These are phyloP conservation scores for Nasua narica DNA, from an alignment of 2,797 vertebrate genomes.

Conservation along the genomic window DNA sequence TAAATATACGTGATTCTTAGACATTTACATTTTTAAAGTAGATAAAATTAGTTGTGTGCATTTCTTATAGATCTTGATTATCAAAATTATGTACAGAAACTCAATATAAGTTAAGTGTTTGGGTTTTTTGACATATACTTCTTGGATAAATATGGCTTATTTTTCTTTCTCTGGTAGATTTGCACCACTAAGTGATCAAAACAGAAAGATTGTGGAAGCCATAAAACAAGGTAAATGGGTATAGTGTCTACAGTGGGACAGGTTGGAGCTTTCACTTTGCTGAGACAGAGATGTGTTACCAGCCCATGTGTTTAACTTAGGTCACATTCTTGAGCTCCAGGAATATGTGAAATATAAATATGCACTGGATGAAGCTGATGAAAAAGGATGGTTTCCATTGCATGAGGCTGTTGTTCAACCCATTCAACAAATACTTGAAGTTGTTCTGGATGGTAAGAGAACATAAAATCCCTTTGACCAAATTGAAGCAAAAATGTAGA, in stretches of 20 bases:
- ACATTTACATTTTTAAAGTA: slow-evolving; percentile 15
- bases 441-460: slow-evolving; percentile 86
- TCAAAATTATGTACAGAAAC: not conserved
- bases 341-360: slow-evolving; percentile 83
- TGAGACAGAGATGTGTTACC: not conserved
- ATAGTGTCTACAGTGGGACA: not conserved
- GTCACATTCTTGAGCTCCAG: slow-evolving; percentile 86
- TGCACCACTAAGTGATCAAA: slow-evolving; percentile 84
- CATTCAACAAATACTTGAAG: slow-evolving; percentile 87
- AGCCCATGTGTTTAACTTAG: slow-evolving; percentile 76
- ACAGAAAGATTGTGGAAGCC: slow-evolving; percentile 86
- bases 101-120: not conserved
- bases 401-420: slow-evolving; percentile 87
- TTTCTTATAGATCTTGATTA: not conserved
- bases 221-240: slow-evolving; percentile 86
- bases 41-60: not conserved
- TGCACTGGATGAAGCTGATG: slow-evolving; percentile 89
- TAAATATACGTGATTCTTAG: not conserved
- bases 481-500: not conserved
- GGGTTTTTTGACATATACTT: not conserved
- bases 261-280: not conserved
- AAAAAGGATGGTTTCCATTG: slow-evolving; percentile 89
- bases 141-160: not conserved
- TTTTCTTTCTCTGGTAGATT: slow-evolving; percentile 78
- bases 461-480: not conserved